Conservation (phyloP, 2,888 invertebrate species). For the Elysia crispata region DNA sequence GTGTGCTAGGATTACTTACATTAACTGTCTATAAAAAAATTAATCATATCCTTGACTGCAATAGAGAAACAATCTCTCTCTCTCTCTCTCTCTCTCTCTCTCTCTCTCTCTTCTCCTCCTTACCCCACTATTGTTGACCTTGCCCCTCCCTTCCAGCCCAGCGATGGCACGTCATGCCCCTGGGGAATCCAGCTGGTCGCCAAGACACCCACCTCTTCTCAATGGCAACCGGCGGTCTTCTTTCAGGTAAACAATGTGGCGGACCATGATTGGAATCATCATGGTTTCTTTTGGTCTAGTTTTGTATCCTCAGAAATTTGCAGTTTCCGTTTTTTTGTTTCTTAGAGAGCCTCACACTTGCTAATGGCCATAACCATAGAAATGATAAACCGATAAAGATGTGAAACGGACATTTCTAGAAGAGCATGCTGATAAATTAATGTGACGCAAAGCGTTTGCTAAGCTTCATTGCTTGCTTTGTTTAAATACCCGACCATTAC, state of each 20-base stretch:
- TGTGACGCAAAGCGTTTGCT: too few relatives aligned
- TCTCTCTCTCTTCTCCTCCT: slow-evolving; percentile 16
- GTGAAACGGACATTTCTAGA: too few relatives aligned
- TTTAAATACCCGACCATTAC: too few relatives aligned
- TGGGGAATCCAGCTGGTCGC: not conserved
- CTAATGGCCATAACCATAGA: too few relatives aligned
- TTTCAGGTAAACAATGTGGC: not conserved
- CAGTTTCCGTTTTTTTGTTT: not conserved
- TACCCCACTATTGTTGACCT: slow-evolving; percentile 6
- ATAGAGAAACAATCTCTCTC: too few relatives aligned
- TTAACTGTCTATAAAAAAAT: too few relatives aligned
- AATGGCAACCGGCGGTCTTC: not conserved
- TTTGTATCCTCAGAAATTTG: not conserved
- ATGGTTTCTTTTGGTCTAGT: not conserved
- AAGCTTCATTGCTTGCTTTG: too few relatives aligned
- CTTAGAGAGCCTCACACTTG: too few relatives aligned
- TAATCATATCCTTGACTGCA: too few relatives aligned
- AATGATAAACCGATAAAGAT: too few relatives aligned
- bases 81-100: slow-evolving; percentile 11
- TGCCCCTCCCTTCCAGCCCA: slow-evolving; percentile 2
- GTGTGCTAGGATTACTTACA: too few relatives aligned
- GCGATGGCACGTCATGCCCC: not conserved
- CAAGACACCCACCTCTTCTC: not conserved
- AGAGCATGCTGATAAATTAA: too few relatives aligned
- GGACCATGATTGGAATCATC: not conserved